phyloP scores from a whole-genome alignment of 1,140 invertebrate genomes.

The Teleopsis dalmanni region DNA sequence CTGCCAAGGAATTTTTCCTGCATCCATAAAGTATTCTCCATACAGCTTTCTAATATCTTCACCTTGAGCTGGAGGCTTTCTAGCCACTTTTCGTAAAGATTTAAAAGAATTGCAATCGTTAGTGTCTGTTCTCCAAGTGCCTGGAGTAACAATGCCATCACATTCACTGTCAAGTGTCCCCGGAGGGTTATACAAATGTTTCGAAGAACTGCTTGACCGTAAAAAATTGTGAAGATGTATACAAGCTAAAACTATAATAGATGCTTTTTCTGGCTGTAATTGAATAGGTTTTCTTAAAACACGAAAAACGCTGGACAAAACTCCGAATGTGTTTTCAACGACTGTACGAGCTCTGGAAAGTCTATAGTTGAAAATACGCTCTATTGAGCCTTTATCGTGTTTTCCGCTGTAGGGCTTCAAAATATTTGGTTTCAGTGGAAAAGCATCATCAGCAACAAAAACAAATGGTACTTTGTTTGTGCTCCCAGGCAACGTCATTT shows the following conservation, averaged over 20 bases:
- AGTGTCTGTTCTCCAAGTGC: too few relatives aligned
- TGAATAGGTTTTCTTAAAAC: conserved; percentile 38
- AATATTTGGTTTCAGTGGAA: conserved; percentile 26
- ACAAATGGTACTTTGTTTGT: conserved; percentile 19
- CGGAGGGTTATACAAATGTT: too few relatives aligned
- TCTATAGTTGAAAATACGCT: conserved; percentile 46
- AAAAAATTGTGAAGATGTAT: conserved; percentile 8
- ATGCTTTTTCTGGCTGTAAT: conserved; percentile 1
- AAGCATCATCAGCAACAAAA: conserved; percentile 45
- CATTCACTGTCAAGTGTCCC: too few relatives aligned
- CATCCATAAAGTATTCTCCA: too few relatives aligned
- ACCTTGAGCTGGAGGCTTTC: too few relatives aligned
- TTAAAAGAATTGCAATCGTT: too few relatives aligned
- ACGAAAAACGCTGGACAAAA: conserved; percentile 43
- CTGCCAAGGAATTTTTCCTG: too few relatives aligned
- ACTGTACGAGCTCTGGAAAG: conserved; percentile 37
- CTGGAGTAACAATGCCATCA: too few relatives aligned
- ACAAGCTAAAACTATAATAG: conserved; percentile 3
- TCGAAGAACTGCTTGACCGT: background rate
- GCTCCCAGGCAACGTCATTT: conserved; percentile 18
- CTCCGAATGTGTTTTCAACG: conserved; percentile 46
- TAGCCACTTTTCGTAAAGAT: too few relatives aligned
- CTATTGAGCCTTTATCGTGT: conserved; percentile 15
- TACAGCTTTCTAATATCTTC: too few relatives aligned
- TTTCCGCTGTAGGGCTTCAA: conserved; percentile 33